Evolutionary conservation across 2,113 vertebrate genomes (phyloP), one percentile per base, ranked within the genome.

Genomic region (Entelurus aequoreus): DNA sequence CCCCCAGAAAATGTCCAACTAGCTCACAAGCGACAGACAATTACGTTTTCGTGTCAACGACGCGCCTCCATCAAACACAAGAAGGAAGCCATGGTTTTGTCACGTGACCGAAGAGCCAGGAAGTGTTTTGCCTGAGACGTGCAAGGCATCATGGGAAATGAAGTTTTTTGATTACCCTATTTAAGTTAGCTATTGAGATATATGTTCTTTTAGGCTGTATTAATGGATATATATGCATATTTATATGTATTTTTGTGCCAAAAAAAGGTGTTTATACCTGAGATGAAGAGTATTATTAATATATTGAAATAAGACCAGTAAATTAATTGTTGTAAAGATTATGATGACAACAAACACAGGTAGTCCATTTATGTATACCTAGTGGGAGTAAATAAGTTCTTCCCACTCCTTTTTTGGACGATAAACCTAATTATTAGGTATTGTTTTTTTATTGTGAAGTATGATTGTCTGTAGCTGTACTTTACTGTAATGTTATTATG

Each of bases 21-120:
- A 15, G 40, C 0, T 37, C 61, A 51, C 6, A 1, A 52, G 28
- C 9, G 11, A 47, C 1, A 4, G 6, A 37, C 68, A 16, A 36
- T 48, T 71, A 59, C 54, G 63, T 57, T 65, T 62, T 73, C 59
- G 62, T 83, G 72, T 83, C 74, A 77, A 64, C 79, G 68, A 58
- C 40, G 69, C 48, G 67, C 69, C 74, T 81, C 63, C 75, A 68
- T 70, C 74, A 77, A 28, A 68, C 78, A 65, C 57, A 61, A 84
- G 62, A 80, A 36, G 71, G 87, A 71, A 77, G 87, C 87, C 90
- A 90, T 90, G 46, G 58, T 80, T 84, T 5, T 0, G 47, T 87
- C 90, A 92, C 84, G 88, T 92, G 89, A 88, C 63, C 36, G 7
- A 19, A 1, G 68, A 9, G 4, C 16, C n/a, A 40, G 36, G 57